Evolutionary conservation across 2,888 invertebrate species (phyloP), one percentile per base, ranked within the genome.

Genomic region (Orgyia antiqua): DNA sequence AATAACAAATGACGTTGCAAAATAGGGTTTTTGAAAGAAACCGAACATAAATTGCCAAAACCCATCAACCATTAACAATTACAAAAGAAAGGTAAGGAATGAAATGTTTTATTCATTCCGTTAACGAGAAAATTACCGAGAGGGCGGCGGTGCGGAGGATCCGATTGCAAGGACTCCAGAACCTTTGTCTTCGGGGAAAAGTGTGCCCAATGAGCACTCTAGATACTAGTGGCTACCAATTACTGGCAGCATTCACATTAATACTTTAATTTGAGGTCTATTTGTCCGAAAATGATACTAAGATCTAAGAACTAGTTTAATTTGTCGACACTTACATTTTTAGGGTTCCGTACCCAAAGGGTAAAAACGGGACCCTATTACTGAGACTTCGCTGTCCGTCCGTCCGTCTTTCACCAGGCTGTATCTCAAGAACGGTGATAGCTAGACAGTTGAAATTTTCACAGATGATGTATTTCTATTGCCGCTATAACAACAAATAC

Each of bases 21-120:
- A 70, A 67, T 60, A 63, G 57, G 53, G 56, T 65, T 64, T 24
- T 53, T 57, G 58, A 64, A 68, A 69, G 65, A 69, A 68, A 68
- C 64, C 58, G 73, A 68, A 70, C 72, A 73, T 74, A 77, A 75
- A 76, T 80, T 78, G 71, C 72, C 71, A 75, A 77, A 79, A 79
- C 73, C 76, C 77, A 83, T 79, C 79, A 75, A 72, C 82, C 78
- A 80, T 83, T 83, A 86, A 82, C 80, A 82, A 79, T 83, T 80
- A 80, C 75, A 80, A 82, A 83, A 82, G 78, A 80, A 82, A 79
- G 76, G 76, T 77, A 78, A 78, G 79, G 76, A 80, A 83, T 83
- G 72, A 80, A 84, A 84, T 84, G 83, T 84, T 86, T 86, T 84
- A 86, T 84, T 86, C 84, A 83, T 84, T 75, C 72, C 73, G 76